phyloP scores from a whole-genome alignment of 2,113 vertebrate genomes.

The Piliocolobus tephrosceles region DNA sequence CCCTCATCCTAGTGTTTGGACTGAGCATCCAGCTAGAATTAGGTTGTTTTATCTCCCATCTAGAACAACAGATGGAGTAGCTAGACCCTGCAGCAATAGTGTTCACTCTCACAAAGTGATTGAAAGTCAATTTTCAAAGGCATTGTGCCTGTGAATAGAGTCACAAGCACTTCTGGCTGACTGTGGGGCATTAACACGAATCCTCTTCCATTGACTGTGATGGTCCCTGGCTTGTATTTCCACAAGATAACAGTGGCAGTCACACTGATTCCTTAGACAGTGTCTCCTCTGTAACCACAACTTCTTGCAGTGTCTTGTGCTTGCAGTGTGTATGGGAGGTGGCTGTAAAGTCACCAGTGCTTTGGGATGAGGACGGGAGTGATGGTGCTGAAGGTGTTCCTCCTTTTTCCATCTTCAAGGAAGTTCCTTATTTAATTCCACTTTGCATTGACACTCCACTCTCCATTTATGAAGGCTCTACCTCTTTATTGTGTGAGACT shows the following conservation, averaged over 20 bases:
- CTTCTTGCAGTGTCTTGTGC: neutral
- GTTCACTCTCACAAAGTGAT: neutral
- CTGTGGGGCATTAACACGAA: neutral
- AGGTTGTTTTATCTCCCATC: neutral
- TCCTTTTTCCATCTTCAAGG: neutral
- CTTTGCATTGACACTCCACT: neutral
- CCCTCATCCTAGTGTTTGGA: neutral
- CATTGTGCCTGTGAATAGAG: neutral
- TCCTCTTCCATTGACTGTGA: neutral
- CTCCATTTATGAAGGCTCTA: neutral
- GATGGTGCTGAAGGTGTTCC: accelerated
- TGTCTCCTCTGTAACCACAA: neutral
- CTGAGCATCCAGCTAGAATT: neutral
- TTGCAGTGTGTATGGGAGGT: neutral
- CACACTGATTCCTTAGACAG: neutral
- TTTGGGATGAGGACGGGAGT: neutral
- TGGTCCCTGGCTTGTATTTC: neutral
- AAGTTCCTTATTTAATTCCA: neutral
- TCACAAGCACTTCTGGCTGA: neutral
- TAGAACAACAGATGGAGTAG: neutral
- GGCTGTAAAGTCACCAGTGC: accelerated
- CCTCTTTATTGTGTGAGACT: neutral
- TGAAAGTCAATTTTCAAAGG: neutral
- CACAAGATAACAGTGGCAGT: neutral
- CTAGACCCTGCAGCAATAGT: neutral